Evolutionary conservation across 1,140 invertebrate genomes (phyloP), one percentile per base, ranked within the genome.

Genomic region (Pogonus chalceus): DNA sequence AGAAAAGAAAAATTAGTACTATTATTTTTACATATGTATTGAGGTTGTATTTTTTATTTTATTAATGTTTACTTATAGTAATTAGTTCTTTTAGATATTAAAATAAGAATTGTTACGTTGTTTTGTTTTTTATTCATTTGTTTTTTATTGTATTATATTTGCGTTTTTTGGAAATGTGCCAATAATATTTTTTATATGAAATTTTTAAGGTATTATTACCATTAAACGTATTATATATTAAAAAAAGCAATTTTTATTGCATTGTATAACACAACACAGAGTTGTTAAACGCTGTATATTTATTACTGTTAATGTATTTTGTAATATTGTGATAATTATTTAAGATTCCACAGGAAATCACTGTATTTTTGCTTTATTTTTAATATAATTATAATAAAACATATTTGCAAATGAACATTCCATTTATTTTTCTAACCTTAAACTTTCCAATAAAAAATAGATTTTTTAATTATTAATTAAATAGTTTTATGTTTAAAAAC

Each of bases 261-360:
- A 43, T 18, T 43, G 7, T 43, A 43, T 16, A 43, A 12, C 37
- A 43, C 37, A 12, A 43, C 18, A 10, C 4, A 43, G n/a, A n/a
- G n/a, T 43, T 43, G 37, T 43, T 43, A 43, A 43, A 43, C 18
- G 37, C 37, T 7, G 7, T 43, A 43, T 43, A 43, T 18, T 12
- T 43, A 43, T 43, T 43, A 18, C 18, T 43, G 18, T 43, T 43
- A 43, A 18, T 43, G 7, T 43, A 12, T 43, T 18, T n/a, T n/a
- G n/a, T n/a, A n/a, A n/a, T n/a, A 16, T 10, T 43, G 37, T 43
- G 37, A 43, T 43, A 43, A 43, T 43, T 43, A 43, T 43, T 43
- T 43, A 43, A 43, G 37, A 16, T 43, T 31, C 18, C 37, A 43
- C 37, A 43, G 4, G 18, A 43, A 43, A 7, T 10, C 4, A 31